Evolutionary conservation across 2,797 vertebrate species (phyloP).

Genomic region (Macropodus opercularis): DNA sequence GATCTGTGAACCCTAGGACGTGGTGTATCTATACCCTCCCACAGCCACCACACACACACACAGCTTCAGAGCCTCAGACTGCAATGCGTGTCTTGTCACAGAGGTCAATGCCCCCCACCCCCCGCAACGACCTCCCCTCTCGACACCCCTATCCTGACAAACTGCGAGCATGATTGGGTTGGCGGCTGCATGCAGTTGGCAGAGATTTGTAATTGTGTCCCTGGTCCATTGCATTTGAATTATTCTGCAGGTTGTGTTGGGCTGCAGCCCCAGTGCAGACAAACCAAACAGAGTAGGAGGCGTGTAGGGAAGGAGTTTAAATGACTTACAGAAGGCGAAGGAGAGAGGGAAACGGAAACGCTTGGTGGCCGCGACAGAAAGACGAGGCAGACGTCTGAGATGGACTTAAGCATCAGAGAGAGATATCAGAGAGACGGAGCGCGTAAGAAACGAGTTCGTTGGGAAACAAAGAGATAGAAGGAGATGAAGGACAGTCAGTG

Average conservation of each 20-base stretch:
- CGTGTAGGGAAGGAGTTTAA: conserved; percentile 19
- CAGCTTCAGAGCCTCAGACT: conserved; percentile 36
- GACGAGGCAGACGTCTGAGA: conserved; percentile 19
- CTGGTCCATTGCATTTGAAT: conserved; percentile 99
- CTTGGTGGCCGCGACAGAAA: conserved; percentile 18
- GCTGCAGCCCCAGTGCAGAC: conserved; percentile 19
- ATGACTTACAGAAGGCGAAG: conserved; percentile 20
- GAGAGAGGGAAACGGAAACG: conserved; percentile 11
- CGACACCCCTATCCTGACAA: conserved; percentile 86
- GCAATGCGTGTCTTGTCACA: conserved; percentile 67
- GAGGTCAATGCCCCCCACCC: conserved; percentile 64
- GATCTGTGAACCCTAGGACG: conserved; percentile 78
- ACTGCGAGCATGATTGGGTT: conserved; percentile 90
- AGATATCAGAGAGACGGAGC: conserved; percentile 1
- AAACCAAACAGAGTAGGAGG: background rate
- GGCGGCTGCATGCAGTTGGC: conserved; percentile 80
- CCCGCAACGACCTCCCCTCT: conserved; percentile 42
- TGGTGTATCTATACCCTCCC: conserved; percentile 54
- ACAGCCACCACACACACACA: conserved; percentile 36
- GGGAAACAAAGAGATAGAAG: background rate
- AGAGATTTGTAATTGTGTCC: conserved; percentile 97
- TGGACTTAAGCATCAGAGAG: conserved; percentile 27
- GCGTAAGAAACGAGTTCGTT: background rate
- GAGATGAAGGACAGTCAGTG: conserved; percentile 33
- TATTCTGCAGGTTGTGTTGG: conserved; percentile 87